A percentile compares a stretch with the other conserved stretches of the same genome.
Evolutionary conservation across 35 echinoderm and acorn worm species (phyloP).

Genomic region (Heliocidaris erythrogramma): DNA sequence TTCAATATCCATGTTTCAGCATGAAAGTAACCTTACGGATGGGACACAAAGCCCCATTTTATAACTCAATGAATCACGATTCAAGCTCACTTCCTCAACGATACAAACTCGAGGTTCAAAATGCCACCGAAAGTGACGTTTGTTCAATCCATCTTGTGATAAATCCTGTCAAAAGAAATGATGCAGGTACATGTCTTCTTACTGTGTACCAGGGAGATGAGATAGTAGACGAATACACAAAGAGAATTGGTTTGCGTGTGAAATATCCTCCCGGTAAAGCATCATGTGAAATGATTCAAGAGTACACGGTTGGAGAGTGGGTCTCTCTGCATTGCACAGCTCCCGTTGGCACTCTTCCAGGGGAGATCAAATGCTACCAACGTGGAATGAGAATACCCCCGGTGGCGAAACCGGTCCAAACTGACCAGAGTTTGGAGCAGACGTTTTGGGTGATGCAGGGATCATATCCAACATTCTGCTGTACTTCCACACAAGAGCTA

Average conservation of each 20-base stretch:
- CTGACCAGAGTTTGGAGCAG: not conserved
- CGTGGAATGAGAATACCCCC: not conserved
- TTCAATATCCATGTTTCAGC: not conserved
- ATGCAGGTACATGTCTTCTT: not conserved
- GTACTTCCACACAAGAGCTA: not conserved
- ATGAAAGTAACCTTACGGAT: not conserved
- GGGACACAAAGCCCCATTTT: not conserved
- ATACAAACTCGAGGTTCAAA: not conserved
- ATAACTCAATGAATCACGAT: not conserved
- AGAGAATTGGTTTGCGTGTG: not conserved
- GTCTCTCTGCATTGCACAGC: not conserved
- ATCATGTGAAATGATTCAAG: not conserved
- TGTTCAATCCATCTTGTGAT: not conserved
- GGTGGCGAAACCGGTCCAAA: not conserved
- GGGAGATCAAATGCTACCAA: not conserved
- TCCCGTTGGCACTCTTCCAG: not conserved
- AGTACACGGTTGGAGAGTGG: not conserved
- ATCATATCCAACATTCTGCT: not conserved
- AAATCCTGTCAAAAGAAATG: not conserved
- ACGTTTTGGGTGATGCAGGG: not conserved
- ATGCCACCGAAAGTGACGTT: not conserved
- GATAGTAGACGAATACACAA: not conserved
- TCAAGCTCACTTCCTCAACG: not conserved
- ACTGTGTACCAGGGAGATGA: not conserved
- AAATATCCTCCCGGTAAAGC: not conserved